phyloP scores from a whole-genome alignment of 2,888 invertebrate species.

The Limnephilus marmoratus region DNA sequence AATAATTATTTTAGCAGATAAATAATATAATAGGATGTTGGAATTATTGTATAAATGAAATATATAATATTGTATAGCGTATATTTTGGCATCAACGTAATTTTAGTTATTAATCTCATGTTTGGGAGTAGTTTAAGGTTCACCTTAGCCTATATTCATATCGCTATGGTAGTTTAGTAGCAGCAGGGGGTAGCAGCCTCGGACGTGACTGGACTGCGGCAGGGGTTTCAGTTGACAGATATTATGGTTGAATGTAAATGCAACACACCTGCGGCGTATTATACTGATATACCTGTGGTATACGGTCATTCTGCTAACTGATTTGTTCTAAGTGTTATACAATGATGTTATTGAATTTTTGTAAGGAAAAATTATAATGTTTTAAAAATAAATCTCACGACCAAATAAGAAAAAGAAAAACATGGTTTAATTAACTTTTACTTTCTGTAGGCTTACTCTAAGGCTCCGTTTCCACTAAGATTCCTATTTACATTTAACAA shows the following conservation, averaged over 20 bases:
- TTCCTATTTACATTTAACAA: no score
- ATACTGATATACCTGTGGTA: constrained; percentile 51
- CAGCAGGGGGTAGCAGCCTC: background rate
- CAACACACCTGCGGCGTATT: constrained; percentile 41
- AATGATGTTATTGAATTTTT: constrained; percentile 61
- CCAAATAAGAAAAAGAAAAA: constrained; percentile 58
- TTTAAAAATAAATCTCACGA: constrained; percentile 60
- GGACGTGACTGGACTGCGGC: constrained; percentile 43
- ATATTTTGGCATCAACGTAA: constrained; percentile 46
- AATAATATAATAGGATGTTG: constrained; percentile 16
- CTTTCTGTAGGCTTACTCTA: background rate
- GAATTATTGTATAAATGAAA: constrained; percentile 36
- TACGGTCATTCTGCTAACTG: constrained; percentile 56
- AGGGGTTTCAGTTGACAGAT: constrained; percentile 48
- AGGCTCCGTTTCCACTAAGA: no score
- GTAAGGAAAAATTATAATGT: constrained; percentile 59
- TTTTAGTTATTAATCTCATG: constrained; percentile 20
- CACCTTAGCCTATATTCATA: background rate
- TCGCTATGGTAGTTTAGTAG: constrained; percentile 4
- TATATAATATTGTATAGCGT: constrained; percentile 41
- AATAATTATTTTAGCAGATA: constrained; percentile 39
- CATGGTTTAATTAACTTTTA: constrained; percentile 21
- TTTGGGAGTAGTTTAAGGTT: background rate
- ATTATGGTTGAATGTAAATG: constrained; percentile 21
- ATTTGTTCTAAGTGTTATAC: constrained; percentile 60